Evolutionary conservation across 1,140 invertebrate genomes (phyloP).

Genomic region (Lanistes nyassanus): DNA sequence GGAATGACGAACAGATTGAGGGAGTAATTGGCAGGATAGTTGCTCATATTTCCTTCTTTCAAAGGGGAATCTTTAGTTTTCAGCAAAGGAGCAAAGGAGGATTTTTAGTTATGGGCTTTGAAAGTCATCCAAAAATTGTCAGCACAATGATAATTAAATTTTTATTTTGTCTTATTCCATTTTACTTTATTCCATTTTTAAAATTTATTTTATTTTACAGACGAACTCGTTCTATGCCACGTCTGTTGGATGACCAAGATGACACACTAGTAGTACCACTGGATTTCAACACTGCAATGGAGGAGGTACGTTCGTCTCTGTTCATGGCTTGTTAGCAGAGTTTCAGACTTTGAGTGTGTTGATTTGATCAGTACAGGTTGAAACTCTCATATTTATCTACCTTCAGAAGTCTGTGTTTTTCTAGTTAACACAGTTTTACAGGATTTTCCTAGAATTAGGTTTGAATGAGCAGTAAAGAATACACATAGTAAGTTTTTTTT

Average conservation of each 20-base stretch:
- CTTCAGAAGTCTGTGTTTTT: background rate
- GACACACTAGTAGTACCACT: slow-evolving; percentile 56
- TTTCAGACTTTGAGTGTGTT: background rate
- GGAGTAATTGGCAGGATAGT: too few species aligned
- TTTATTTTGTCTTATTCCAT: background rate
- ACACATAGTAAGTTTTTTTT: too few species aligned
- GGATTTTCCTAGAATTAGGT: background rate
- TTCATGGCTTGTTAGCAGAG: background rate
- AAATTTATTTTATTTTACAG: slow-evolving; percentile 23
- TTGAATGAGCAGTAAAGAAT: background rate
- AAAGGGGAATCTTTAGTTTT: too few species aligned
- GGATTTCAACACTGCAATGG: slow-evolving; percentile 54
- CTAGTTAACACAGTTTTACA: slow-evolving; percentile 6
- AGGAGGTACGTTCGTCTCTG: slow-evolving; percentile 42
- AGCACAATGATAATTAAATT: background rate
- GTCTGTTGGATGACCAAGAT: slow-evolving; percentile 42
- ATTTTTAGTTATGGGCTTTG: too few species aligned
- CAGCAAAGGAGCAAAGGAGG: too few species aligned
- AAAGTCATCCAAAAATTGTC: too few species aligned
- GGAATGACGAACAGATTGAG: too few species aligned
- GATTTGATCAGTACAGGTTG: background rate
- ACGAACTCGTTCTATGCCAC: slow-evolving; percentile 39
- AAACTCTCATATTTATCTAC: background rate
- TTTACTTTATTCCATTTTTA: background rate
- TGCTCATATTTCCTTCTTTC: too few species aligned